Conservation (phyloP, 2,888 invertebrate genomes). For the Ferrisia virgata region DNA sequence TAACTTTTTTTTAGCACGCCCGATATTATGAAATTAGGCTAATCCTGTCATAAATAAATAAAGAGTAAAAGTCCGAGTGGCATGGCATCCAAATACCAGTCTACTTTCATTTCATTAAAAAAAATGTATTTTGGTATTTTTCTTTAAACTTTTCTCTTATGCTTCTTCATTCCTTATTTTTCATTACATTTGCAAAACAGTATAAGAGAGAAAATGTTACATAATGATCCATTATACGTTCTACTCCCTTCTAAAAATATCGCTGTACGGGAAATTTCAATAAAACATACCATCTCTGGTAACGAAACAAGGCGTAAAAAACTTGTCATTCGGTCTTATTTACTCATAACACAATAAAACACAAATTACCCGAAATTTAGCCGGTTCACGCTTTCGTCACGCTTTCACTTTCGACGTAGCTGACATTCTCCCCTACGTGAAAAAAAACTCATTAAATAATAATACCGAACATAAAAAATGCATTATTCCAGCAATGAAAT, state of each 20-base stretch:
- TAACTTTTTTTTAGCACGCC: too few relatives aligned
- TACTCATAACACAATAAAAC: slow-evolving; percentile 12
- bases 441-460: slow-evolving; percentile 22
- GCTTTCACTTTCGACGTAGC: slow-evolving; percentile 8
- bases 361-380: slow-evolving; percentile 1
- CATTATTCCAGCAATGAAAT: slow-evolving; percentile 18
- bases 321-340: background rate
- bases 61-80: too few relatives aligned
- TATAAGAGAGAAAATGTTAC: too few relatives aligned
- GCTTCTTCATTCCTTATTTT: too few relatives aligned
- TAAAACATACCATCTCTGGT: background rate
- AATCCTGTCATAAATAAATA: too few relatives aligned
- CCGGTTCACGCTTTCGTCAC: background rate
- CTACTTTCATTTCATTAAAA: too few relatives aligned
- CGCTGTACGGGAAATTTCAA: background rate
- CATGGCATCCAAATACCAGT: too few relatives aligned
- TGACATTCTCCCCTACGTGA: background rate
- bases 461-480: slow-evolving; percentile 30
- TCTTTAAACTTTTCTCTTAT: too few relatives aligned
- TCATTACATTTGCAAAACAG: too few relatives aligned
- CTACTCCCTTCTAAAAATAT: background rate
- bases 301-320: background rate
- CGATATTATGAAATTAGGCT: too few relatives aligned
- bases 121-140: too few relatives aligned
- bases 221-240: background rate